Percentiles rank a stretch among this genome's conserved stretches.
Conservation (phyloP, 1,140 invertebrate species). For the Micrasema minimum region DNA sequence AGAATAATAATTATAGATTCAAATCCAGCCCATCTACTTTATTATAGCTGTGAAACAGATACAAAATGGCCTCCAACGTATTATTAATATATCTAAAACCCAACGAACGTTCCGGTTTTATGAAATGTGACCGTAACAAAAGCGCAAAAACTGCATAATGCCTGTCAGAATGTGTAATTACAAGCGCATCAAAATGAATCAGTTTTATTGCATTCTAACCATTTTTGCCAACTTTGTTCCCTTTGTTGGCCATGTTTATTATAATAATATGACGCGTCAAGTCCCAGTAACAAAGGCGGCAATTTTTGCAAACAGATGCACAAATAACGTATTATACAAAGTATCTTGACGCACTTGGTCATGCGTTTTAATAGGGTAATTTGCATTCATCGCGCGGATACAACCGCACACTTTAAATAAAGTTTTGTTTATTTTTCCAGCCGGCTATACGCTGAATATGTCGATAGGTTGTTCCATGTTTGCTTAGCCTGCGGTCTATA, state of each 20-base stretch:
- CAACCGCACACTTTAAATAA: slow-evolving; percentile 31
- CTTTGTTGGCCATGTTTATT: slow-evolving; percentile 32
- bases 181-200: slow-evolving; percentile 21
- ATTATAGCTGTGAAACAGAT: slow-evolving; percentile 5
- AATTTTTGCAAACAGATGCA: slow-evolving; percentile 38
- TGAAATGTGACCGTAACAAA: slow-evolving; percentile 32
- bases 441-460: background rate
- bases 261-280: slow-evolving; percentile 26
- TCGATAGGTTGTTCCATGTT: slow-evolving; percentile 10
- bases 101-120: slow-evolving; percentile 25
- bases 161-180: slow-evolving; percentile 39
- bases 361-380: slow-evolving; percentile 41
- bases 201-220: slow-evolving; percentile 19
- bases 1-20: slow-evolving; percentile 1
- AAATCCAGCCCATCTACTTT: slow-evolving; percentile 12
- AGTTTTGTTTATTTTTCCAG: slow-evolving; percentile 20
- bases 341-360: slow-evolving; percentile 21
- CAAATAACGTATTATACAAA: slow-evolving; percentile 2
- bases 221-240: slow-evolving; percentile 28
- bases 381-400: slow-evolving; percentile 38
- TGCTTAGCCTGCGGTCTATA: slow-evolving; percentile 8
- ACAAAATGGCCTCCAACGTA: background rate
- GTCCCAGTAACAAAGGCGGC: slow-evolving; percentile 22
- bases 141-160: slow-evolving; percentile 31
- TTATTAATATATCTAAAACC: slow-evolving; percentile 17